Percentiles rank a stretch among this genome's conserved stretches.
phyloP scores from a whole-genome alignment of 2,888 invertebrate species.

The Mylabris sibirica region DNA sequence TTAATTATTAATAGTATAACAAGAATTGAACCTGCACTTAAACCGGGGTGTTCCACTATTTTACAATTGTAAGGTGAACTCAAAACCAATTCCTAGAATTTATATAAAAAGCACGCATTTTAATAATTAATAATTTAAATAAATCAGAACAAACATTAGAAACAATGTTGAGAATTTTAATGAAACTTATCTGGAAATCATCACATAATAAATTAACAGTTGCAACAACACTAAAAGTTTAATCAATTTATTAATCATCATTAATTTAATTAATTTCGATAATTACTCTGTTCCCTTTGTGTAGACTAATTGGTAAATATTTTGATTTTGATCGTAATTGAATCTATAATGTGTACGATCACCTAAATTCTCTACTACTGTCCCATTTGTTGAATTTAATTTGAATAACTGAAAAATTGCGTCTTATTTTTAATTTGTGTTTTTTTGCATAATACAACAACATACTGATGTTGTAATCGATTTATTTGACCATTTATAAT shows the following conservation, averaged over 20 bases:
- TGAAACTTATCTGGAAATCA: slow-evolving; percentile 36
- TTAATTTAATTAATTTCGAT: neutral
- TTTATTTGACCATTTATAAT: slow-evolving; percentile 22
- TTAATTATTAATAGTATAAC: slow-evolving; percentile 70
- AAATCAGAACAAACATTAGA: slow-evolving; percentile 28
- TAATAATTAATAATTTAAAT: neutral
- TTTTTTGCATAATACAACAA: neutral
- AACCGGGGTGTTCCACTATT: slow-evolving; percentile 57
- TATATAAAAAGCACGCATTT: neutral
- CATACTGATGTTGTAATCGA: slow-evolving; percentile 19
- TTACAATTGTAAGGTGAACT: slow-evolving; percentile 65
- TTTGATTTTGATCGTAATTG: slow-evolving; percentile 23
- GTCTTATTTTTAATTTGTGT: slow-evolving; percentile 14
- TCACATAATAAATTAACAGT: slow-evolving; percentile 42
- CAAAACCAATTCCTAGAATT: slow-evolving; percentile 60
- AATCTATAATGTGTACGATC: slow-evolving; percentile 38
- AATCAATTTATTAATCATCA: neutral
- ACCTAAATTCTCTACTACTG: slow-evolving; percentile 38
- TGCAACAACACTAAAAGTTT: slow-evolving; percentile 32
- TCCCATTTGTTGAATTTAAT: slow-evolving; percentile 32
- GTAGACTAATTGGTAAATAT: neutral
- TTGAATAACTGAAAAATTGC: slow-evolving; percentile 41
- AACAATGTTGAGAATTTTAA: slow-evolving; percentile 37
- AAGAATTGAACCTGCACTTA: slow-evolving; percentile 71
- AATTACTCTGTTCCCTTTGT: neutral